These are phyloP conservation scores for Drosophila mayaguana DNA, from an alignment of 2,888 invertebrate genomes.

Conservation along the genomic window DNA sequence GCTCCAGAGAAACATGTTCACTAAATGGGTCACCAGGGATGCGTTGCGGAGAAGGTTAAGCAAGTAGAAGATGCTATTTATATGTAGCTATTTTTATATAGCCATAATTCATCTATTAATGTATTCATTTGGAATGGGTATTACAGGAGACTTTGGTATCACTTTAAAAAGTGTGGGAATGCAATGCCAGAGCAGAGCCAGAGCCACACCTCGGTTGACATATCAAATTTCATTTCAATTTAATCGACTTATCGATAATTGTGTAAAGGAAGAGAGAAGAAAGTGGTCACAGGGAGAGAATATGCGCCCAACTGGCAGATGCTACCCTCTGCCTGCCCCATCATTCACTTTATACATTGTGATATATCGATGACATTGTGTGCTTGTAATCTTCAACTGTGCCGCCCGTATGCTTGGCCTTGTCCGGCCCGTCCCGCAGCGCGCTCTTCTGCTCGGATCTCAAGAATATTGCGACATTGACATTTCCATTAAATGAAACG, in stretches of 20 bases:
- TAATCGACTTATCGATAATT: not conserved
- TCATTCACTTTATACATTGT: not conserved
- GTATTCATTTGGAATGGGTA: not conserved
- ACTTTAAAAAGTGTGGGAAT: too few relatives aligned
- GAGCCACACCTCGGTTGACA: too few relatives aligned
- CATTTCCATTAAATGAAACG: conserved; percentile 60
- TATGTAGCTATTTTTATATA: not conserved
- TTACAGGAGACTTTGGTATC: too few relatives aligned
- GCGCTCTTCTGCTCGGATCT: conserved; percentile 26
- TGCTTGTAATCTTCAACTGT: not conserved
- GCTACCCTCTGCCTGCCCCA: not conserved
- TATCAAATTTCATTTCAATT: not conserved
- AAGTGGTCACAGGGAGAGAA: too few relatives aligned
- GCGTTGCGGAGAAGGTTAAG: conserved; percentile 3
- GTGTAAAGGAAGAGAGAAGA: not conserved
- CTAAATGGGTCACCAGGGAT: conserved; percentile 23
- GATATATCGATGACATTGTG: conserved; percentile 2
- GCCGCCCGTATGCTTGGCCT: conserved; percentile 32
- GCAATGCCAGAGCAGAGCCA: too few relatives aligned
- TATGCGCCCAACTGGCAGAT: not conserved
- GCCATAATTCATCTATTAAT: not conserved
- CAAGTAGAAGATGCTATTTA: not conserved
- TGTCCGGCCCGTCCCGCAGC: conserved; percentile 15
- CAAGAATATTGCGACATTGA: conserved; percentile 62
- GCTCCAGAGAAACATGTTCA: not conserved